These are phyloP conservation scores for Silurus glanis DNA, from an alignment of 2,113 vertebrate species.

Conservation along the genomic window DNA sequence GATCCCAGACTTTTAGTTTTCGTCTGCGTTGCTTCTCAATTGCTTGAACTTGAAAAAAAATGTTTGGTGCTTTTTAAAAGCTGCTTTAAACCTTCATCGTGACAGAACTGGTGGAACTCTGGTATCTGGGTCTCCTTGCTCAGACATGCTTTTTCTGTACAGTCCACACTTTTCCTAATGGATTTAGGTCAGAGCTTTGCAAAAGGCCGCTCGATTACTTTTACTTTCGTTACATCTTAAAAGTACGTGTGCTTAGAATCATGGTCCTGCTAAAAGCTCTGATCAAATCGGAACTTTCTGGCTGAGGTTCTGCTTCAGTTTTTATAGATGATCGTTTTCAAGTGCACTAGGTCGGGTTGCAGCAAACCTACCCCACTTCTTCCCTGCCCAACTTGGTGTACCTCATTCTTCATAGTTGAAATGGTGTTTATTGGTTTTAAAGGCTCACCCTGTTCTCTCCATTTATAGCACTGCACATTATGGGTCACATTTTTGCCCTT, in stretches of 20 bases:
- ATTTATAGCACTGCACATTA: neutral
- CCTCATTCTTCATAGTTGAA: neutral
- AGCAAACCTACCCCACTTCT: neutral
- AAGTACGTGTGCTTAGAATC: neutral
- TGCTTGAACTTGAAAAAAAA: neutral
- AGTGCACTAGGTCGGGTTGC: neutral
- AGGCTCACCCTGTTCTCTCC: neutral
- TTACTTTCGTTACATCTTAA: neutral
- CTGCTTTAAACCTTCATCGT: neutral
- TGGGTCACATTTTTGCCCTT: no score
- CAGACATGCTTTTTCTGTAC: neutral
- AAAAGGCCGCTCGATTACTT: neutral
- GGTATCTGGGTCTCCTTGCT: neutral
- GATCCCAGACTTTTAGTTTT: neutral
- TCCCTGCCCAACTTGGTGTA: neutral
- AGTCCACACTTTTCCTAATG: neutral
- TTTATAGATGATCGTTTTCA: neutral
- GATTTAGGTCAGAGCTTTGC: neutral
- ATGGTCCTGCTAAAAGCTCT: neutral
- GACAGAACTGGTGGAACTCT: neutral
- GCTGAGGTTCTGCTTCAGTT: neutral
- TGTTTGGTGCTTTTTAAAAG: neutral
- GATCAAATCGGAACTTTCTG: neutral
- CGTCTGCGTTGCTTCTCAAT: neutral
- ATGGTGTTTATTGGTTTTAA: neutral